These are phyloP conservation scores for Aradophagus sp. DNA, from an alignment of 1,140 invertebrate species.

Conservation along the genomic window DNA sequence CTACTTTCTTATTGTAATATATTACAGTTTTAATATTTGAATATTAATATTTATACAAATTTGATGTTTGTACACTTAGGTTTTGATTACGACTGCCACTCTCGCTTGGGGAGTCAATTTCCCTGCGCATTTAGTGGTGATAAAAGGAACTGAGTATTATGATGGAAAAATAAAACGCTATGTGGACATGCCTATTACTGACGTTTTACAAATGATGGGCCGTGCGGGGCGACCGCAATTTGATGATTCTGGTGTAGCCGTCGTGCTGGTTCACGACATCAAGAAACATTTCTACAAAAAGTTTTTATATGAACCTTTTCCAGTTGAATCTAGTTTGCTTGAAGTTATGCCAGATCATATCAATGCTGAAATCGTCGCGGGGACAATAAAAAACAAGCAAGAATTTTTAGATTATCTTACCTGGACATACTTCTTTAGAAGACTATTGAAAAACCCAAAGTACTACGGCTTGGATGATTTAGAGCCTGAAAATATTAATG, in stretches of 20 bases:
- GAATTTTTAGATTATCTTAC: conserved; percentile 97
- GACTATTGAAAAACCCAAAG: conserved; percentile 93
- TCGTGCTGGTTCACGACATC: conserved; percentile 97
- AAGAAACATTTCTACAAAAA: conserved; percentile 99
- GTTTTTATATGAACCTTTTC: conserved; percentile 99
- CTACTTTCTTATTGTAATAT: no score
- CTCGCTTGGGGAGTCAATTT: conserved; percentile 99
- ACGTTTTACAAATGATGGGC: conserved; percentile 99
- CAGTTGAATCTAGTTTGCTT: conserved; percentile 96
- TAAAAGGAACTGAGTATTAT: conserved; percentile 96
- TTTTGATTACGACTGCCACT: conserved; percentile 97
- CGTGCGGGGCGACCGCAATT: conserved; percentile 97
- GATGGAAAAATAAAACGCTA: conserved; percentile 97
- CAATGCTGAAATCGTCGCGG: conserved; percentile 97
- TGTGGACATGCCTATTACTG: conserved; percentile 99
- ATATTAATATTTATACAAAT: not conserved
- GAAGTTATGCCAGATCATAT: conserved; percentile 96
- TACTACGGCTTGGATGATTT: conserved; percentile 91
- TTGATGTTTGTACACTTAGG: no score
- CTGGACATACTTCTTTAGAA: conserved; percentile 98
- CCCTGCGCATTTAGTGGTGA: conserved; percentile 92
- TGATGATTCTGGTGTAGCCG: conserved; percentile 95
- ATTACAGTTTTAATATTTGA: conserved; percentile 5
- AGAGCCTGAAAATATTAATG: conserved; percentile 84
- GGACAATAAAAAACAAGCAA: conserved; percentile 93